Evolutionary conservation across 2,797 vertebrate genomes (phyloP).

Genomic region (Rhynchonycteris naso): DNA sequence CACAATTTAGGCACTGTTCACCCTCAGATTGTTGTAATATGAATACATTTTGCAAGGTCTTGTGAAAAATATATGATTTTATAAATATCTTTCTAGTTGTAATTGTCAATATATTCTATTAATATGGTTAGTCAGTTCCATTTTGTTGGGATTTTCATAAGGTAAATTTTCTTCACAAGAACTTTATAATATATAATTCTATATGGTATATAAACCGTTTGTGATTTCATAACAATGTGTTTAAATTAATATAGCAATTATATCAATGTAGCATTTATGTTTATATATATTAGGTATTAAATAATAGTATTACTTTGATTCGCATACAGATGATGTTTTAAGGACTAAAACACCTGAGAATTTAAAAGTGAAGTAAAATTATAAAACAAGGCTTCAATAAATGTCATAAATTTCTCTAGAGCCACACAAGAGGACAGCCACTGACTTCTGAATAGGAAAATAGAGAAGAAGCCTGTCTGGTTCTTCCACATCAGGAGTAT

Average conservation of each 20-base stretch:
- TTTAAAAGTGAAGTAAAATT: conserved; percentile 23
- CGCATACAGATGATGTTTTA: neutral
- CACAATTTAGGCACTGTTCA: neutral
- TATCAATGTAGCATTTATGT: neutral
- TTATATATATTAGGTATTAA: neutral
- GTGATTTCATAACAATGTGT: neutral
- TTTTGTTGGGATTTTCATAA: neutral
- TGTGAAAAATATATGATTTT: conserved; percentile 1
- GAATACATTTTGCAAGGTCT: neutral
- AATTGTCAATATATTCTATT: conserved; percentile 18
- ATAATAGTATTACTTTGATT: conserved; percentile 57
- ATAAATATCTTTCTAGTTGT: neutral
- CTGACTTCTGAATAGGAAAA: conserved; percentile 7
- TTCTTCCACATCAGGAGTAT: neutral
- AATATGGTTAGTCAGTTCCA: neutral
- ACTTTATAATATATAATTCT: conserved; percentile 17
- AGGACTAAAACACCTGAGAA: conserved; percentile 11
- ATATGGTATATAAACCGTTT: neutral
- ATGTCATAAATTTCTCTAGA: neutral
- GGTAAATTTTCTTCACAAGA: neutral
- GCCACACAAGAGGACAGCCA: neutral
- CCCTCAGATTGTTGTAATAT: neutral
- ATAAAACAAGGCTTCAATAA: neutral
- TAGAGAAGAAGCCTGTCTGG: neutral
- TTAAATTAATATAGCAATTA: conserved; percentile 24